phyloP scores from a whole-genome alignment of 2,888 invertebrate species.

The Heteromyza rotundicornis region DNA sequence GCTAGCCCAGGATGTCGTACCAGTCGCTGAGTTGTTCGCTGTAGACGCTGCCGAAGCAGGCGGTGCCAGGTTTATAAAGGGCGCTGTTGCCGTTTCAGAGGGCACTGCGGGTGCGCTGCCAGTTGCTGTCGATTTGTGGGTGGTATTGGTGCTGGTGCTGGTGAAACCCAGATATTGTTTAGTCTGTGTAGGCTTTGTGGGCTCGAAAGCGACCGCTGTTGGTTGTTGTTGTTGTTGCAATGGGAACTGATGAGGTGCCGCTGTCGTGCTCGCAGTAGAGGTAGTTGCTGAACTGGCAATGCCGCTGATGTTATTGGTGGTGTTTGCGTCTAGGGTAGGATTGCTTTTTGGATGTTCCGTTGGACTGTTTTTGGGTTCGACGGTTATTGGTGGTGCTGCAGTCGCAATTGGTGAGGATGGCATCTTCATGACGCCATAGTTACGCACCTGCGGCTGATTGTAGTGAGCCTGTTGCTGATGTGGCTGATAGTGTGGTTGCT shows the following conservation, averaged over 20 bases:
- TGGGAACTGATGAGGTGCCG: constrained; percentile 52
- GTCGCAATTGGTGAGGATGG: constrained; percentile 63
- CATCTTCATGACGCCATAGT: constrained; percentile 57
- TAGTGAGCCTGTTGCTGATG: constrained; percentile 15
- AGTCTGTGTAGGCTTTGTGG: constrained; percentile 11
- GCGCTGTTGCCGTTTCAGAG: constrained; percentile 25
- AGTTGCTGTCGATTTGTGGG: constrained; percentile 16
- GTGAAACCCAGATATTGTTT: constrained; percentile 35
- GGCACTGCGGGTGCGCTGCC: constrained; percentile 13
- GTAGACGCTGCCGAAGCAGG: constrained; percentile 31
- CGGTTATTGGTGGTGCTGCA: constrained; percentile 58
- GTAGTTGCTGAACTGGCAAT: constrained; percentile 64
- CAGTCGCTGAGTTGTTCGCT: not conserved
- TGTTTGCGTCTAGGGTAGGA: constrained; percentile 32
- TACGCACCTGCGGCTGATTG: constrained; percentile 59
- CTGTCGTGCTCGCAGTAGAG: constrained; percentile 63
- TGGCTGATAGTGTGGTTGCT: constrained; percentile 2
- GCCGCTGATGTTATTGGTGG: constrained; percentile 59
- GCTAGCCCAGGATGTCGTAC: constrained; percentile 71
- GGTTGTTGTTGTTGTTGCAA: constrained; percentile 36
- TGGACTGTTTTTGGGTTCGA: constrained; percentile 63
- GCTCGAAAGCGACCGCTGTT: constrained; percentile 15
- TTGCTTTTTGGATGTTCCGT: constrained; percentile 49
- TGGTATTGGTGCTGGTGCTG: no score
- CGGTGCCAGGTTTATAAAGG: constrained; percentile 48